These are phyloP conservation scores for Pammene fasciana DNA, from an alignment of 2,888 invertebrate genomes.

Conservation along the genomic window DNA sequence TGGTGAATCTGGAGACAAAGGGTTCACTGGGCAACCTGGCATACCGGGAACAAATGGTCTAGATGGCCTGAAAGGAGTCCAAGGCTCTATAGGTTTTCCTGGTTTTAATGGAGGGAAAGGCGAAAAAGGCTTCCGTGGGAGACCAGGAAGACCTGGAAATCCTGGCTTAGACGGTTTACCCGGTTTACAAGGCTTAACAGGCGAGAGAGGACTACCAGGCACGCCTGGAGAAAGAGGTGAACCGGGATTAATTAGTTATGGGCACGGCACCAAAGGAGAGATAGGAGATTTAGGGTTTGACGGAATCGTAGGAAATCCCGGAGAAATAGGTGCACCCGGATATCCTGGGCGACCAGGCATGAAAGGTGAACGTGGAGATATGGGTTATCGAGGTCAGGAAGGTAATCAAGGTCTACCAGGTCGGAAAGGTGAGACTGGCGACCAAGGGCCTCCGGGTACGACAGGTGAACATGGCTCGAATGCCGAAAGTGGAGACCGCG, in stretches of 20 bases:
- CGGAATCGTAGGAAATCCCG: constrained; percentile 82
- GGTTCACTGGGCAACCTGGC: constrained; percentile 82
- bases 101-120: constrained; percentile 70
- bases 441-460: constrained; percentile 81
- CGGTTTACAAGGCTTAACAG: constrained; percentile 77
- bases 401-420: constrained; percentile 83
- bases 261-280: constrained; percentile 74
- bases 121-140: constrained; percentile 69
- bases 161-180: constrained; percentile 81
- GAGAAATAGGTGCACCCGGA: constrained; percentile 83
- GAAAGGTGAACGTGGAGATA: constrained; percentile 82
- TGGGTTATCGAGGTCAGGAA: constrained; percentile 76
- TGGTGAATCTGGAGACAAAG: constrained; percentile 81
- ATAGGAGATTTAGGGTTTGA: constrained; percentile 82
- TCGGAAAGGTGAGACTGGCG: constrained; percentile 81
- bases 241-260: constrained; percentile 54
- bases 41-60: constrained; percentile 81
- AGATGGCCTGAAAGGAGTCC: constrained; percentile 81
- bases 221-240: constrained; percentile 78
- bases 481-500: constrained; percentile 86
- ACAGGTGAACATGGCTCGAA: constrained; percentile 84
- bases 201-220: constrained; percentile 80
- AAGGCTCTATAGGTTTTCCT: constrained; percentile 58
- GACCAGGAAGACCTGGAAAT: constrained; percentile 15
- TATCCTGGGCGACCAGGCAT: constrained; percentile 82